A percentile compares a stretch with the other conserved stretches of the same genome.
Evolutionary conservation across 2,113 vertebrate species (phyloP).

Genomic region (Eulacestoma nigropectus): DNA sequence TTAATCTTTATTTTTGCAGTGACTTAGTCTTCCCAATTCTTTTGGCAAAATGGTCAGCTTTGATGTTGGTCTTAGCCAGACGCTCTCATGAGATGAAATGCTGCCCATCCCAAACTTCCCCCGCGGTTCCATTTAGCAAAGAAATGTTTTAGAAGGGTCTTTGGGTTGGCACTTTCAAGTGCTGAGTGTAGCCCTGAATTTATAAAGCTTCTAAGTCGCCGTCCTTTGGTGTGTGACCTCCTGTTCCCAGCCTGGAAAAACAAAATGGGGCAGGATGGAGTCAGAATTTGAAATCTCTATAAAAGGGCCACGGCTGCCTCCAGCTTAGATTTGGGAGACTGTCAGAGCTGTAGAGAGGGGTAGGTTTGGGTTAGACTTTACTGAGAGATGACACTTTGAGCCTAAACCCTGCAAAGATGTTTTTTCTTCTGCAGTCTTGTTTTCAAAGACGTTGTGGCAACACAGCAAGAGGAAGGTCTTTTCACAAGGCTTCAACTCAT

Average conservation of each 20-base stretch:
- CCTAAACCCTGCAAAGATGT: not conserved
- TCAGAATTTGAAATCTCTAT: not conserved
- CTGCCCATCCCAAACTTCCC: slow-evolving; percentile 6
- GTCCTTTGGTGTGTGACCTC: not conserved
- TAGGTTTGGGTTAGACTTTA: not conserved
- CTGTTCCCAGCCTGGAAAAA: not conserved
- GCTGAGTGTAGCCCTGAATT: not conserved
- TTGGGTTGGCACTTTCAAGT: slow-evolving; percentile 2
- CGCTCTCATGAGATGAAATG: not conserved
- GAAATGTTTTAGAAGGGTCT: slow-evolving; percentile 15
- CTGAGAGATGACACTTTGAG: not conserved
- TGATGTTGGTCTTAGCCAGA: slow-evolving; percentile 1
- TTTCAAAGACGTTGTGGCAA: not conserved
- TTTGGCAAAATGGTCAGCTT: not conserved
- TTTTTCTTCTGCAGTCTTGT: not conserved
- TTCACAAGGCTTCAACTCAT: not conserved
- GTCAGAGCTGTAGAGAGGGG: not conserved
- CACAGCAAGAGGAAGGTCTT: not conserved
- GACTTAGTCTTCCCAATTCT: not conserved
- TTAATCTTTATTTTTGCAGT: not conserved
- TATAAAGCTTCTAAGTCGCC: not conserved
- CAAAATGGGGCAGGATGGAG: not conserved
- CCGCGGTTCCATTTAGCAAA: not conserved
- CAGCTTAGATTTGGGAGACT: not conserved
- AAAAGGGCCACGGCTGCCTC: not conserved